These are phyloP conservation scores for Cotesia chilonis DNA, from an alignment of 1,140 invertebrate genomes.

Conservation along the genomic window DNA sequence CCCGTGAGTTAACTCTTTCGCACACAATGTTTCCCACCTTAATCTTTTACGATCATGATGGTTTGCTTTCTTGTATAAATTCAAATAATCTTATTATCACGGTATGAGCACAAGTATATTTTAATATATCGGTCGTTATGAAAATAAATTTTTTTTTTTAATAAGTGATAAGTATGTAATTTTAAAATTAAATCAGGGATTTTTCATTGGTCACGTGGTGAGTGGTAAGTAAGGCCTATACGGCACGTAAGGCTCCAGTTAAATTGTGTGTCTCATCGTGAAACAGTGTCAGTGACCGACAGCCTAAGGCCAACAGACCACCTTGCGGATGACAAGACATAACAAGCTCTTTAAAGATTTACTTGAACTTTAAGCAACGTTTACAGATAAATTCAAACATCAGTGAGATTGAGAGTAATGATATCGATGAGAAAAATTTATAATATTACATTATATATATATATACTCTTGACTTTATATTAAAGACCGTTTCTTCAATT, in stretches of 20 bases:
- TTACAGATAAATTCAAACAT: conserved; percentile 7
- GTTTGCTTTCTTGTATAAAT: too few relatives aligned
- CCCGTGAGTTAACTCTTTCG: conserved; percentile 37
- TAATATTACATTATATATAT: background rate
- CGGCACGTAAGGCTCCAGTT: conserved; percentile 39
- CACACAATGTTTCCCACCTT: conserved; percentile 23
- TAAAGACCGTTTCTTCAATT: background rate
- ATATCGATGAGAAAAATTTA: background rate
- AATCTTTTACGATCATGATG: background rate
- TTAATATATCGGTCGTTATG: too few relatives aligned
- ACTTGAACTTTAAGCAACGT: conserved; percentile 36
- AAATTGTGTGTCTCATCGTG: conserved; percentile 52
- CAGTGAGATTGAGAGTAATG: background rate
- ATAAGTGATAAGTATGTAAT: too few relatives aligned
- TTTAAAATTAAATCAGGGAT: background rate
- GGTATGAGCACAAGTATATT: background rate
- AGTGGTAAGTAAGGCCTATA: background rate
- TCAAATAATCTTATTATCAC: too few relatives aligned
- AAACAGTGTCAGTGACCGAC: conserved; percentile 67
- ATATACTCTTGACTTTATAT: background rate
- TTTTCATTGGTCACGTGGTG: conserved; percentile 31
- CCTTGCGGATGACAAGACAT: conserved; percentile 18
- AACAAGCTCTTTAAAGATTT: conserved; percentile 1
- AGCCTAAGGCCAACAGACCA: conserved; percentile 61
- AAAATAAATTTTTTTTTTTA: too few relatives aligned